Evolutionary conservation across 2,113 vertebrate genomes (phyloP), one percentile per base, ranked within the genome.

Genomic region (Alligator mississippiensis): DNA sequence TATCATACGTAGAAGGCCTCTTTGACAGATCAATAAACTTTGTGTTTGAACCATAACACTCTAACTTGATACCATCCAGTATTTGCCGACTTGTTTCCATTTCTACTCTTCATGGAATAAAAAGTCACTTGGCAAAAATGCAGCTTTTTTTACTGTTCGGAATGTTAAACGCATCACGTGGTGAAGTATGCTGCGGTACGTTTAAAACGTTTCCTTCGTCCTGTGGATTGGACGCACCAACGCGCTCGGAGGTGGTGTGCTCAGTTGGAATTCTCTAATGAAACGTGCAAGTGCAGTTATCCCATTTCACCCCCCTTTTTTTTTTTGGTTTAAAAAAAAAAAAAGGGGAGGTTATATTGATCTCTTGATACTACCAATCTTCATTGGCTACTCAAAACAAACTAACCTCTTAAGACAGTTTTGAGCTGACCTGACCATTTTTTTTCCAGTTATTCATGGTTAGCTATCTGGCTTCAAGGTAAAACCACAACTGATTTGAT

Each of bases 1-100:
- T 90, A 95, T 63, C 85, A 17, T 64, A 76, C 61, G 96, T 97
- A 96, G 96, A 96, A 95, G 90, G 95, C 95, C 96, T 97, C 95
- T 97, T 97, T 96, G 96, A 96, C 94, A 94, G 96, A 96, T 97
- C 96, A 93, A 15, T 62, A 34, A 72, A 12, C 5, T 38, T 19
- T 70, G 18, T 19, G 34, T 70, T 70, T 70, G 66, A 34, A 30
- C n/a, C 19, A 11, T 38, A 38, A 38, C 38, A 8, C 70, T 72
- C 62, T 59, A 82, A 80, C 24, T 47, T 2, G 63, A 57, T 79
- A 5, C 38, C 10, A 2, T 9, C 0, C 22, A 81, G 7, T 16
- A 4, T 27, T 82, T 64, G 83, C 34, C 30, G 18, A 70, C 66
- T 30, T 15, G 11, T n/a, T 25, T 18, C 2, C 18, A 54, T 59